Percentiles rank a stretch among this genome's conserved stretches.
Evolutionary conservation across 2,797 vertebrate genomes (phyloP).

Genomic region (Anabacerthia variegaticeps): DNA sequence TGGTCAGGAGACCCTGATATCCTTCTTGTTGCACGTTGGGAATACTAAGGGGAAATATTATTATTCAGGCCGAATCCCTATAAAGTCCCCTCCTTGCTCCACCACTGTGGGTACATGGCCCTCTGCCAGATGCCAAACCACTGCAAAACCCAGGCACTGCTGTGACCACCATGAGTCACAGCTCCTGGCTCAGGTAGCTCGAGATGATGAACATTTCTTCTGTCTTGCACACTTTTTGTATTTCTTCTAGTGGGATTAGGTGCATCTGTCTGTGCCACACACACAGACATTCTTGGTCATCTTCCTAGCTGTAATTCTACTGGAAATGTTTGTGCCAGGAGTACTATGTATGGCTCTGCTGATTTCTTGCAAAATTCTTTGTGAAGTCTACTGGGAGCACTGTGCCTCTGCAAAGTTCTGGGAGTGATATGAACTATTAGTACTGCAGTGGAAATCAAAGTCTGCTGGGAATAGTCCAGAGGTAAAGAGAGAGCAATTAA

Average conservation of each 20-base stretch:
- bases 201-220: not conserved
- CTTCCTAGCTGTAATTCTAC: not conserved
- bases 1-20: not conserved
- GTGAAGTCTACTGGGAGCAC: not conserved
- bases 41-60: not conserved
- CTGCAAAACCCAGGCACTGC: not conserved
- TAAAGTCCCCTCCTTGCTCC: not conserved
- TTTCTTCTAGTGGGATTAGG: not conserved
- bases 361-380: not conserved
- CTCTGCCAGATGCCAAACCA: not conserved
- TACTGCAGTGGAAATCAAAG: not conserved
- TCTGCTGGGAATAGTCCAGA: not conserved
- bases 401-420: not conserved
- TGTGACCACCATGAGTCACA: not conserved
- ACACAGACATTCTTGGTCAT: not conserved
- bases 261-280: not conserved
- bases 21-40: not conserved
- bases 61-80: not conserved
- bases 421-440: not conserved
- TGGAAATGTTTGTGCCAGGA: not conserved
- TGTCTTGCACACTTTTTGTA: not conserved
- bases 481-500: not conserved
- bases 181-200: not conserved
- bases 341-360: not conserved
- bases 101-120: not conserved